Evolutionary conservation across 2,888 invertebrate genomes (phyloP).

Genomic region (Pogonocherus hispidulus): DNA sequence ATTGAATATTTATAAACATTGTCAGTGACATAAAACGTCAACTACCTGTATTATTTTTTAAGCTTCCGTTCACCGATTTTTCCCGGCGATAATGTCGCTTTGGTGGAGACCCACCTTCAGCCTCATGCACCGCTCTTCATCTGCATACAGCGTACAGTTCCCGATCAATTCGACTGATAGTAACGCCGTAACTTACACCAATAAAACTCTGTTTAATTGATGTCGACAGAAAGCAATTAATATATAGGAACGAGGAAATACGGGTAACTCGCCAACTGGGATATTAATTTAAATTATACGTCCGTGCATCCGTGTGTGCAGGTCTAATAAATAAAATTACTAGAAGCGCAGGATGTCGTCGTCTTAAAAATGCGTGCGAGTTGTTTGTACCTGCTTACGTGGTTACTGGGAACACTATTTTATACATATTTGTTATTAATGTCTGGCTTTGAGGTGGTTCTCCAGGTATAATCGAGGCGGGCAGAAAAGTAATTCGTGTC

Average conservation of each 20-base stretch:
- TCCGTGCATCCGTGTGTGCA: neutral
- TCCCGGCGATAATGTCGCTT: no score
- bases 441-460: neutral
- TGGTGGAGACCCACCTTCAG: no score
- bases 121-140: neutral
- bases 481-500: neutral
- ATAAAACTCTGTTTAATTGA: slow-evolving; percentile 21
- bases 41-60: no score
- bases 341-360: neutral
- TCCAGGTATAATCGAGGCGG: neutral
- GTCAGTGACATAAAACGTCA: no score
- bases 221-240: slow-evolving; percentile 22
- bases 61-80: no score
- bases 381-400: neutral
- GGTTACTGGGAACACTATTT: neutral
- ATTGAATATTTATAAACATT: no score
- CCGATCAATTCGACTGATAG: neutral
- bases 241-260: slow-evolving; percentile 12
- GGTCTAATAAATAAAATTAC: slow-evolving; percentile 10
- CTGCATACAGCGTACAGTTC: neutral
- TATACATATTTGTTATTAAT: neutral
- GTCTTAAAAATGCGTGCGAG: neutral
- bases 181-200: slow-evolving; percentile 4
- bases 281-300: slow-evolving; percentile 17
- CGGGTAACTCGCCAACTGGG: slow-evolving; percentile 8